Conservation (phyloP, 2,888 invertebrate genomes). For the Drosophila nr. perissopoda region DNA sequence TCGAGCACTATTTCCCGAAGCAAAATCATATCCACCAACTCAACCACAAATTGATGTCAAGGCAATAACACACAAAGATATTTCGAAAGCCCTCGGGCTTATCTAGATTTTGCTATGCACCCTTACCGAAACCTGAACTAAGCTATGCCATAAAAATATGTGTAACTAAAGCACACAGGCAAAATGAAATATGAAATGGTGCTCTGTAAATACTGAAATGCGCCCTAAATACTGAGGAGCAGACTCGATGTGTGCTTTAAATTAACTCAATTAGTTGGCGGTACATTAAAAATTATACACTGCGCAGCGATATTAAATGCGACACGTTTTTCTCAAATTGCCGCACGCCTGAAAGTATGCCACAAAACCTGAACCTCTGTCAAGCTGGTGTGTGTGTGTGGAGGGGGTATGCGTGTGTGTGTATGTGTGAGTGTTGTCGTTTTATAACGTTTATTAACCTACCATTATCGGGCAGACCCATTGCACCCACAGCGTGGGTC, state of each 20-base stretch:
- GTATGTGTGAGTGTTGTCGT: constrained; percentile 41
- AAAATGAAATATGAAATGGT: neutral
- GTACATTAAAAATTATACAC: constrained; percentile 47
- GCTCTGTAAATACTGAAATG: neutral
- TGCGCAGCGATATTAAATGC: neutral
- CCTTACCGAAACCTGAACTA: neutral
- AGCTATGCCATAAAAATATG: neutral
- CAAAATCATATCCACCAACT: neutral
- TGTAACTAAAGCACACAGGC: neutral
- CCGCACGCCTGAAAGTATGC: constrained; percentile 11
- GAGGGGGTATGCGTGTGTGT: neutral
- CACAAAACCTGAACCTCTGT: constrained; percentile 5
- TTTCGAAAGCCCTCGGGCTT: neutral
- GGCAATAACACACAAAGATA: neutral
- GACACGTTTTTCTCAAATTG: constrained; percentile 32
- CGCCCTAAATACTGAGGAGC: neutral
- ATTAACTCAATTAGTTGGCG: constrained; percentile 35
- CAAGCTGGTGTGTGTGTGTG: neutral
- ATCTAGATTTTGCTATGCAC: neutral
- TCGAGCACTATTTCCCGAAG: neutral
- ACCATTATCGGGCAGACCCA: constrained; percentile 60
- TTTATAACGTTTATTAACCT: constrained; percentile 77
- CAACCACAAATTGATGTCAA: neutral
- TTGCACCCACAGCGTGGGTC: constrained; percentile 38
- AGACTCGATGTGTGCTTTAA: neutral